phyloP scores from a whole-genome alignment of 2,888 invertebrate species.

The Orthonychiurus folsomi region DNA sequence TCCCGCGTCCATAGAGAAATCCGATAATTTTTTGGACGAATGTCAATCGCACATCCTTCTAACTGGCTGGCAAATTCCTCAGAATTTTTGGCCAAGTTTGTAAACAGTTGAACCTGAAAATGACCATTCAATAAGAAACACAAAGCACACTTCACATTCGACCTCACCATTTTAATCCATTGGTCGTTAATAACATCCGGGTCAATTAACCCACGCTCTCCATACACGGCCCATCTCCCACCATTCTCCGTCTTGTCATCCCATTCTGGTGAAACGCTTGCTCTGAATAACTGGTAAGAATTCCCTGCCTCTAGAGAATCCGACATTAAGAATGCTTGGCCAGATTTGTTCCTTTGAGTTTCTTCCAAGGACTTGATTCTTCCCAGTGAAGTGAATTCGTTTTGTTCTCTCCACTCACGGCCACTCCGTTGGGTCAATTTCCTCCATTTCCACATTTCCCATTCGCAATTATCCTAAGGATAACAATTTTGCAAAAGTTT shows the following conservation, averaged over 20 bases:
- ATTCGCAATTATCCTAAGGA: no score
- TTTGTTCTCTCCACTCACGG: background rate
- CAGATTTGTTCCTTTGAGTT: background rate
- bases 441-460: background rate
- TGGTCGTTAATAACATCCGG: background rate
- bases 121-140: no score
- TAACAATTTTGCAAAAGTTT: no score
- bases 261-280: background rate
- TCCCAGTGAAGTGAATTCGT: background rate
- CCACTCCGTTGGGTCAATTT: background rate
- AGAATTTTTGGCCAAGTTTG: background rate
- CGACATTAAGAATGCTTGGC: background rate
- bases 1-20: background rate
- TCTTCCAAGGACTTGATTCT: background rate
- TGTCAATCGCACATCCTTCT: background rate
- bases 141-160: no score
- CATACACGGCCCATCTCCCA: background rate
- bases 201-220: background rate
- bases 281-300: background rate
- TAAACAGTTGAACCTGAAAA: background rate
- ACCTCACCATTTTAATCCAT: background rate
- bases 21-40: background rate
- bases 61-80: background rate
- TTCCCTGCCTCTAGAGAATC: background rate
- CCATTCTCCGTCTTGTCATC: background rate